A percentile compares a stretch with the other conserved stretches of the same genome.
These are phyloP conservation scores for Tenualosa ilisha DNA, from an alignment of 2,797 vertebrate species.

Conservation along the genomic window DNA sequence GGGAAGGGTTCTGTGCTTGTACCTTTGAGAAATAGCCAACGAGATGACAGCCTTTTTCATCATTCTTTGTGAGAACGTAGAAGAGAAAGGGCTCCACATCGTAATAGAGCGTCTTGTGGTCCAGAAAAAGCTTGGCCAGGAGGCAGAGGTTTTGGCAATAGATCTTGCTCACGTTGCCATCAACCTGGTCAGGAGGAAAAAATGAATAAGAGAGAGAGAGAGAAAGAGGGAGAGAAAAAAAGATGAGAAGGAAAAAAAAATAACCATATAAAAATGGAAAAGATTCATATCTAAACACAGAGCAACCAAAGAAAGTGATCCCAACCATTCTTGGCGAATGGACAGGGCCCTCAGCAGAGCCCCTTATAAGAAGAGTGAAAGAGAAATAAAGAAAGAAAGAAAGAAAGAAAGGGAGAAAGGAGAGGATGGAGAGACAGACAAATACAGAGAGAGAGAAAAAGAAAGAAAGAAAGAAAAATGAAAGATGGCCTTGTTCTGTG, in stretches of 20 bases:
- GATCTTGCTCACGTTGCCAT: constrained; percentile 99
- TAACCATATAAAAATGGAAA: constrained; percentile 6
- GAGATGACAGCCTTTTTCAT: constrained; percentile 98
- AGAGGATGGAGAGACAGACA: not conserved
- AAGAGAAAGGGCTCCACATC: constrained; percentile 99
- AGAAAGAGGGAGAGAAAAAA: not conserved
- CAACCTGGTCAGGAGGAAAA: constrained; percentile 80
- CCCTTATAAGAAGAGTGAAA: not conserved
- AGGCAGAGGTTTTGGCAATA: constrained; percentile 99
- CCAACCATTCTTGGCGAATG: not conserved
- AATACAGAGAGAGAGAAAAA: not conserved
- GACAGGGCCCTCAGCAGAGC: not conserved
- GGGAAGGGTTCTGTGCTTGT: constrained; percentile 47
- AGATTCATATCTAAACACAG: constrained; percentile 21
- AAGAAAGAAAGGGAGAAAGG: not conserved
- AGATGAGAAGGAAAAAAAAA: not conserved
- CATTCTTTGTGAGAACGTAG: constrained; percentile 98
- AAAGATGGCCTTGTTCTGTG: not conserved
- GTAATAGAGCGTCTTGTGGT: constrained; percentile 99
- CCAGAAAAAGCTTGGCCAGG: constrained; percentile 99
- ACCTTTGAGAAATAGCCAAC: constrained; percentile 99
- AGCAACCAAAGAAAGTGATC: constrained; percentile 16
- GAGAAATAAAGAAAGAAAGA: not conserved
- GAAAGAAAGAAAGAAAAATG: not conserved
- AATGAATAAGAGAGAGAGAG: constrained; percentile 49